Base-by-base conservation (phyloP, 2,797 vertebrate genomes). In the Luscinia luscinia region DNA sequence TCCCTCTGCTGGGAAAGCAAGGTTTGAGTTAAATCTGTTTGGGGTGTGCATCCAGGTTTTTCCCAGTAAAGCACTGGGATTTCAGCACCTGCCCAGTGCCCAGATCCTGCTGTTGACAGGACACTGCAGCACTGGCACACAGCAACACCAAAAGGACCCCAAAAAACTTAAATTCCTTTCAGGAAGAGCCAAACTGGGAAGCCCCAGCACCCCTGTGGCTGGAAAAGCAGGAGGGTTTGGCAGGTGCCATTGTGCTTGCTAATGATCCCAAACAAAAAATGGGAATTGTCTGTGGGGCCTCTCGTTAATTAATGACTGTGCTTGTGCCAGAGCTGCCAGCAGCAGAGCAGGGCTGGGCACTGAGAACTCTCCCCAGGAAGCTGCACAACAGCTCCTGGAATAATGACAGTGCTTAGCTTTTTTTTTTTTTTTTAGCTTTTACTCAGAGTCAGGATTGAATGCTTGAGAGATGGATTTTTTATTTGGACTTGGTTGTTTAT, bases 231-330 rank as follows among this genome's bases (percentile, higher is more conserved):
- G 59, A 5, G 70, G 34, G 30, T 74, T 76, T 77, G 87, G 93
- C 84, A 74, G 84, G 84, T 77, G 48, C 40, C 81, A 1, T 45
- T 58, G 88, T 34, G 66, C 22, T 76, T n/a, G 0, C 13, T 76
- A n/a, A 79, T 34, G 87, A 89, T 38, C 40, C 61, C 61, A 22
- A 70, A 91, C 46, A 38, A 68, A 90, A 14, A 2, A 9, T 40
- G 48, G 12, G 72, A 72, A 77, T 80, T 36, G 59, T 36, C 81
- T 21, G 70, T 4, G 70, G 3, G 86, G 81, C 9, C 49, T 55
- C 66, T 82, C 38, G 22, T 38, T 83, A 77, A 92, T 91, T 28
- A 92, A 90, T 84, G 87, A 41, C 34, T 63, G 73, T 75, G 77
- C 85, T 80, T 20, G n/a, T 72, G 76, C 77, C 51, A 46, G 90